Percentiles rank a stretch among this genome's conserved stretches.
phyloP scores from a whole-genome alignment of 1,140 invertebrate genomes.

The Heliconius himera region DNA sequence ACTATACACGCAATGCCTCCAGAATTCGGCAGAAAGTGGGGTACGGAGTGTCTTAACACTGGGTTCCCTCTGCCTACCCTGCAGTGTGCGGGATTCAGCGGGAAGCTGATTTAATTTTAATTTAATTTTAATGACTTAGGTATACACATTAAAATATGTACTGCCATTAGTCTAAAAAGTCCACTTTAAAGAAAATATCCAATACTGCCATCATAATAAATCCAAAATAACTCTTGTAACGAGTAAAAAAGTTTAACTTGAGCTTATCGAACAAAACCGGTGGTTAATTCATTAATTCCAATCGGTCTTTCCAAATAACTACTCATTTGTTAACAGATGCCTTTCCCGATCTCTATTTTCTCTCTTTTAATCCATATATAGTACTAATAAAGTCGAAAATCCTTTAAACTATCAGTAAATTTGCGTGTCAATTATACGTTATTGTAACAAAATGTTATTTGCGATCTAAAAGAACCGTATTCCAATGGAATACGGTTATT shows the following conservation, averaged over 20 bases:
- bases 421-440: conserved; percentile 52
- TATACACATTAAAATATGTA: no score
- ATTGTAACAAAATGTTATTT: conserved; percentile 40
- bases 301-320: conserved; percentile 52
- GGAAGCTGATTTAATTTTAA: no score
- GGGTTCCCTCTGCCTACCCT: no score
- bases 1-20: no score
- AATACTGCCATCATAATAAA: conserved; percentile 5
- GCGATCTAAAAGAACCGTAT: conserved; percentile 29
- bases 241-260: neutral
- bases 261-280: conserved; percentile 48
- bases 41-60: no score
- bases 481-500: conserved; percentile 19
- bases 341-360: neutral
- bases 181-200: neutral
- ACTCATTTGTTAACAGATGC: conserved; percentile 43
- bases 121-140: no score
- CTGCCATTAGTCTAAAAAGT: no score
- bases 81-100: no score
- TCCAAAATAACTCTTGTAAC: neutral
- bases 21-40: no score
- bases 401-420: conserved; percentile 29
- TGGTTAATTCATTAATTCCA: conserved; percentile 63
- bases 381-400: conserved; percentile 39
- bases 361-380: conserved; percentile 21